Base-by-base conservation (phyloP, 2,888 invertebrate genomes). In the Cheilosia grossa region DNA sequence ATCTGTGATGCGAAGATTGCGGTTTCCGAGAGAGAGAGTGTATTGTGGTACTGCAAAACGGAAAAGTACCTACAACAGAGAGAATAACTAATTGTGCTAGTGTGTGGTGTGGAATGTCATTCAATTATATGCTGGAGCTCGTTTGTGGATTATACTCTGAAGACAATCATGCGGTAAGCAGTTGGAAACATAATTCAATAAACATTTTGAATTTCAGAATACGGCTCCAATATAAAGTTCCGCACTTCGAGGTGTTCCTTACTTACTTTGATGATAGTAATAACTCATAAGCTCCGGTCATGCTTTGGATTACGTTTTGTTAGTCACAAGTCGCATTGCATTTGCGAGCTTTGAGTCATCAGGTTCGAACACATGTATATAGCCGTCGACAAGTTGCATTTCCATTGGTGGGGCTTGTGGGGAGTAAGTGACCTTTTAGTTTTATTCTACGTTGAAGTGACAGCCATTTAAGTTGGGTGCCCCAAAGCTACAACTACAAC, bases 81-180 rank as follows among this genome's bases (percentile, higher is more conserved):
- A 40, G 69, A 72, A 72, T 53, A 64, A 61, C 53, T 73, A 44
- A 73, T 59, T 37, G 81, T 47, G 54, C 77, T 86, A 70, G 42
- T 56, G 13, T 75, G 42, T 47, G n/a, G 40, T 47, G 30, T 40
- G 70, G 83, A 87, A 91, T 91, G 91, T 90, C 90, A 72, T 88
- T 91, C 67, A 88, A 88, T 72, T 87, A 87, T 51, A 85, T 88
- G 85, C 69, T 94, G 92, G 94, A 93, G 88, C 93, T 94, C 88
- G 93, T 93, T 88, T 94, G 94, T 91, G 94, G 94, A 87, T 93
- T 94, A 88, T 93, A 93, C 88, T 94, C 94, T 72, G 93, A 94
- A 88, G 94, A 94, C 89, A 93, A 93, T 91, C 89, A 93, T 51
- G 89, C 93, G 94, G 94, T 94, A 90, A 93, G 90, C 51, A 37